Percentiles rank a stretch among this genome's conserved stretches.
These are phyloP conservation scores for Brachyhypopomus gauderio DNA, from an alignment of 2,113 vertebrate species.

Conservation along the genomic window DNA sequence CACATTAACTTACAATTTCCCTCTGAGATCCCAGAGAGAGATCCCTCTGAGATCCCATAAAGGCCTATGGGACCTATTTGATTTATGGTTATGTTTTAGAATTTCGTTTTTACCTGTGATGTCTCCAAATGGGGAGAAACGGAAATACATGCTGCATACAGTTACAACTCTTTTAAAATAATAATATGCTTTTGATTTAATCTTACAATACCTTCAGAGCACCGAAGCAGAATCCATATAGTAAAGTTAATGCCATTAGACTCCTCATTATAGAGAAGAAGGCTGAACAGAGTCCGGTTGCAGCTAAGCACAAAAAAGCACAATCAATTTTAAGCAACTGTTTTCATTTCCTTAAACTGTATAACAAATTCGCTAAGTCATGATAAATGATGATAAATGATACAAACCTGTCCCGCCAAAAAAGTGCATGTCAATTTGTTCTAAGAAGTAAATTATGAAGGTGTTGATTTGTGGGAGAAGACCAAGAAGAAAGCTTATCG, in stretches of 20 bases:
- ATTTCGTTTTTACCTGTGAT: too few species aligned
- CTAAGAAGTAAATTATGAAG: conserved; percentile 90
- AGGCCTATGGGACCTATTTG: too few species aligned
- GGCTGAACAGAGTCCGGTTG: conserved; percentile 84
- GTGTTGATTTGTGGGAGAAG: conserved; percentile 98
- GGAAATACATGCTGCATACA: too few species aligned
- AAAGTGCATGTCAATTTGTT: conserved; percentile 92
- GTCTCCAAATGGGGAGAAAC: too few species aligned
- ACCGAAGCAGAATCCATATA: conserved; percentile 89
- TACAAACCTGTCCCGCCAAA: conserved; percentile 93
- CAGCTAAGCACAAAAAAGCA: conserved; percentile 78
- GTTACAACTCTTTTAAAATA: not conserved
- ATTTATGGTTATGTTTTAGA: too few species aligned
- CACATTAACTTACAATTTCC: too few species aligned
- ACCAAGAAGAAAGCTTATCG: conserved; percentile 90
- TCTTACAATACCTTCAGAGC: conserved; percentile 91
- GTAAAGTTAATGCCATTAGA: conserved; percentile 73
- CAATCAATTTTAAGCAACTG: conserved; percentile 42
- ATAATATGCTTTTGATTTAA: not conserved
- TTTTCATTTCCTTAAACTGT: conserved; percentile 17
- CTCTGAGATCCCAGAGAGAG: too few species aligned
- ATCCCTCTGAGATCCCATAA: too few species aligned
- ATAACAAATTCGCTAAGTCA: not conserved
- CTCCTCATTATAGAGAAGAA: conserved; percentile 88
- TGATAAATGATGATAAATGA: conserved; percentile 9